These are phyloP conservation scores for Empis stercorea DNA, from an alignment of 2,888 invertebrate genomes.

Conservation along the genomic window DNA sequence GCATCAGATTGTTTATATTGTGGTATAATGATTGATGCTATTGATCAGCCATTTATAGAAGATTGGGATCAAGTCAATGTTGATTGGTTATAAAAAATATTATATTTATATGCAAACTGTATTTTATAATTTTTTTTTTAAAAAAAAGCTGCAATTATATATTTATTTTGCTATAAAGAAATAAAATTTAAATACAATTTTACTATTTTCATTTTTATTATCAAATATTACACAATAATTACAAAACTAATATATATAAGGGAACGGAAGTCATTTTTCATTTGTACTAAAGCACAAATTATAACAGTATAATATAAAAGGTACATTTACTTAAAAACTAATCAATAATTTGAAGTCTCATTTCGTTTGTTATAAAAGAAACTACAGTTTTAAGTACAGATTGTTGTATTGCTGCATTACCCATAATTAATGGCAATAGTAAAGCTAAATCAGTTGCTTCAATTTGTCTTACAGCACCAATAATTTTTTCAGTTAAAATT, in stretches of 20 bases:
- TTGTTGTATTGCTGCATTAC: constrained; percentile 24
- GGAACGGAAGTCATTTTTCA: no score
- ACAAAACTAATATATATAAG: neutral
- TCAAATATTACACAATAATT: neutral
- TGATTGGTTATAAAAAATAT: constrained; percentile 60
- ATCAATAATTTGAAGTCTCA: constrained; percentile 27
- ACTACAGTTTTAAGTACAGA: constrained; percentile 25
- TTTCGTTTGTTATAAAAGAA: constrained; percentile 28
- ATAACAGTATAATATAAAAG: no score
- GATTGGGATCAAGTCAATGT: constrained; percentile 69
- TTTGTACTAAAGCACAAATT: no score
- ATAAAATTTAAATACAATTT: constrained; percentile 4
- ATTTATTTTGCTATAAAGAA: neutral
- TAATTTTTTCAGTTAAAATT: constrained; percentile 23
- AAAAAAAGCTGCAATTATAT: neutral
- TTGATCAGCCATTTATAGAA: constrained; percentile 75
- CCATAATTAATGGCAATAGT: constrained; percentile 26
- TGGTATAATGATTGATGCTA: constrained; percentile 84
- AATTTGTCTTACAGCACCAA: constrained; percentile 24
- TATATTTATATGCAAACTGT: neutral
- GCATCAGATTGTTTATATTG: constrained; percentile 89
- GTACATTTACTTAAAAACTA: constrained; percentile 14
- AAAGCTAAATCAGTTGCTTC: constrained; percentile 25
- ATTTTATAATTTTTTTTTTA: neutral
- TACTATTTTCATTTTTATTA: neutral